Evolutionary conservation across 2,797 vertebrate genomes (phyloP).

Genomic region (Sebastes jordani): DNA sequence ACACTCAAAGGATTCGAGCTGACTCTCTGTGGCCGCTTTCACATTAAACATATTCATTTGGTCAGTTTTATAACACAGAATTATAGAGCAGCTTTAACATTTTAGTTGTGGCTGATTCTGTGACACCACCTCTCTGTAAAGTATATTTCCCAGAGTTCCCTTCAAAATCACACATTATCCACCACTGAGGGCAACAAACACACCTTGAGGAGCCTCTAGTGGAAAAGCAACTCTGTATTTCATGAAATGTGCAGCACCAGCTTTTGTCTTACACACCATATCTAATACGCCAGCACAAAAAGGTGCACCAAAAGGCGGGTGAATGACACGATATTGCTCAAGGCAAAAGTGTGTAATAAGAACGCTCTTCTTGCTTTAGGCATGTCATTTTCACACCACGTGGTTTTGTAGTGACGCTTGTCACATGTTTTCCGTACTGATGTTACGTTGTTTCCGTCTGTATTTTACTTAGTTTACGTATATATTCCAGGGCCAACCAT

Average conservation of each 20-base stretch:
- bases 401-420: too few relatives aligned
- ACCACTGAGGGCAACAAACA: background rate
- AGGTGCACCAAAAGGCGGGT: too few relatives aligned
- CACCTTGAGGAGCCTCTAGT: too few relatives aligned
- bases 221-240: background rate
- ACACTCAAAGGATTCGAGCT: background rate
- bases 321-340: too few relatives aligned
- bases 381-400: too few relatives aligned
- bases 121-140: background rate
- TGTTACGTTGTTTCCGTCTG: too few relatives aligned
- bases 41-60: background rate
- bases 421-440: too few relatives aligned
- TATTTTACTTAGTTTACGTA: too few relatives aligned
- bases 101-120: background rate
- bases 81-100: background rate
- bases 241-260: background rate
- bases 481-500: too few relatives aligned
- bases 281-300: background rate
- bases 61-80: background rate
- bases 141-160: background rate
- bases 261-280: background rate
- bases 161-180: background rate
- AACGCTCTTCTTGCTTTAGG: too few relatives aligned
- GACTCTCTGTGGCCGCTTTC: background rate
- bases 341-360: too few relatives aligned